Conservation (phyloP, 2,113 vertebrate species). For the Eublepharis macularius region DNA sequence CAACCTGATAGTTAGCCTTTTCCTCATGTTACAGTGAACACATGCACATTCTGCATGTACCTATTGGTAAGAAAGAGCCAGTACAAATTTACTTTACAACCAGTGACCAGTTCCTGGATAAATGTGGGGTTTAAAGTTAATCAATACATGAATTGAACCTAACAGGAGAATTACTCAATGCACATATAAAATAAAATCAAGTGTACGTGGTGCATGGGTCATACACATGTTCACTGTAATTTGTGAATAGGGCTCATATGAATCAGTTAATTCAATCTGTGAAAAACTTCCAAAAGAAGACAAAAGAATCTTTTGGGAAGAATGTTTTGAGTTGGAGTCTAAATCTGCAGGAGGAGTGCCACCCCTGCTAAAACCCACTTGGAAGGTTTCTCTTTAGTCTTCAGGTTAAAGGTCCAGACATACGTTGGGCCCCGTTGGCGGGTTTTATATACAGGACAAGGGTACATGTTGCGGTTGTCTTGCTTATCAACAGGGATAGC, state of each 20-base stretch:
- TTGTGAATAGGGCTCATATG: background rate
- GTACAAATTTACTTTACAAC: too few relatives aligned
- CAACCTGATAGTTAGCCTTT: too few relatives aligned
- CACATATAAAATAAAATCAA: too few relatives aligned
- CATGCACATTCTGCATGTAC: too few relatives aligned
- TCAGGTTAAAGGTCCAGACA: conserved; percentile 94
- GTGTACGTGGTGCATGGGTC: too few relatives aligned
- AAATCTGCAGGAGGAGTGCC: conserved; percentile 89
- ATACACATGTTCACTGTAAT: too few relatives aligned
- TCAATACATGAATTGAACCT: too few relatives aligned
- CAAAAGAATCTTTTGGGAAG: fast-evolving
- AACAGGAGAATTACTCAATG: too few relatives aligned
- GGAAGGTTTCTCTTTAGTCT: conserved; percentile 88
- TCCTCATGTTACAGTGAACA: too few relatives aligned
- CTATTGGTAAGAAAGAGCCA: too few relatives aligned
- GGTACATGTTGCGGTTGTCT: conserved; percentile 79
- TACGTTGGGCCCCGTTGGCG: conserved; percentile 90
- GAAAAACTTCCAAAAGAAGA: background rate
- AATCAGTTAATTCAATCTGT: background rate
- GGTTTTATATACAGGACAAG: conserved; percentile 92
- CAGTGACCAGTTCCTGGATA: too few relatives aligned
- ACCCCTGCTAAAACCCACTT: conserved; percentile 95
- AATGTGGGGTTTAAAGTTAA: too few relatives aligned
- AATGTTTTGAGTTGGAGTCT: conserved; percentile 13
- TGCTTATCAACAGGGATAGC: conserved; percentile 88